A percentile compares a stretch with the other conserved stretches of the same genome.
phyloP scores from a whole-genome alignment of 2,113 vertebrate genomes.

The Hemichromis elongatus region DNA sequence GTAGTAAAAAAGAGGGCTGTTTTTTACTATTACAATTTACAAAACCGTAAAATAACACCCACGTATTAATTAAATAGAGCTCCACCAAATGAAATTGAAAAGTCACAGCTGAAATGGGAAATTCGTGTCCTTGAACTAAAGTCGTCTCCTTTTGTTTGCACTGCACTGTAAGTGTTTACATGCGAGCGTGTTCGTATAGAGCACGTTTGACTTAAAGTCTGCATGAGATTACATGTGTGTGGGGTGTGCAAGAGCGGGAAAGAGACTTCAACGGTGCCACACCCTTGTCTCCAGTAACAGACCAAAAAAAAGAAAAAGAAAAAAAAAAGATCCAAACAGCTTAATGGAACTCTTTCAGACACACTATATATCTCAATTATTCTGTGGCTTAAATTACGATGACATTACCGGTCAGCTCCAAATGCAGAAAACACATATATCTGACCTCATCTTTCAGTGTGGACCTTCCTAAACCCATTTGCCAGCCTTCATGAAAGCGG shows the following conservation, averaged over 20 bases:
- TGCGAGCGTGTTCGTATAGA: neutral
- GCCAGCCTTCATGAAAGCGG: slow-evolving; percentile 87
- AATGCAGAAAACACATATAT: slow-evolving; percentile 62
- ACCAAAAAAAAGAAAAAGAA: slow-evolving; percentile 34
- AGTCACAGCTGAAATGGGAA: slow-evolving; percentile 42
- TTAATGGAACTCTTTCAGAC: slow-evolving; percentile 88
- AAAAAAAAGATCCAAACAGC: slow-evolving; percentile 36
- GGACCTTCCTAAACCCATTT: slow-evolving; percentile 76
- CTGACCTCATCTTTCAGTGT: slow-evolving; percentile 66
- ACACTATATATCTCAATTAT: slow-evolving; percentile 91
- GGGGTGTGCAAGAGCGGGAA: slow-evolving; percentile 53
- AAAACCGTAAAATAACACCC: slow-evolving; percentile 48
- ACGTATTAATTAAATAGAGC: slow-evolving; percentile 35
- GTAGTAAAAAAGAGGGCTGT: slow-evolving; percentile 19
- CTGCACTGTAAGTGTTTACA: neutral
- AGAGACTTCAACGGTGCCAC: slow-evolving; percentile 72
- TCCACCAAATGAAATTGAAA: slow-evolving; percentile 37
- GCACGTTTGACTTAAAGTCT: slow-evolving; percentile 25
- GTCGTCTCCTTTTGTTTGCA: neutral
- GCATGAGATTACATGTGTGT: neutral
- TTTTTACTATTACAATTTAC: slow-evolving; percentile 35
- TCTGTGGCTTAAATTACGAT: slow-evolving; percentile 92
- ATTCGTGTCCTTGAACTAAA: slow-evolving; percentile 50
- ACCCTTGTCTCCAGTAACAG: slow-evolving; percentile 84
- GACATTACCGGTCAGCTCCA: slow-evolving; percentile 85